Evolutionary conservation across 2,888 invertebrate species (phyloP), one percentile per base, ranked within the genome.

Genomic region (Melieria crassipennis): DNA sequence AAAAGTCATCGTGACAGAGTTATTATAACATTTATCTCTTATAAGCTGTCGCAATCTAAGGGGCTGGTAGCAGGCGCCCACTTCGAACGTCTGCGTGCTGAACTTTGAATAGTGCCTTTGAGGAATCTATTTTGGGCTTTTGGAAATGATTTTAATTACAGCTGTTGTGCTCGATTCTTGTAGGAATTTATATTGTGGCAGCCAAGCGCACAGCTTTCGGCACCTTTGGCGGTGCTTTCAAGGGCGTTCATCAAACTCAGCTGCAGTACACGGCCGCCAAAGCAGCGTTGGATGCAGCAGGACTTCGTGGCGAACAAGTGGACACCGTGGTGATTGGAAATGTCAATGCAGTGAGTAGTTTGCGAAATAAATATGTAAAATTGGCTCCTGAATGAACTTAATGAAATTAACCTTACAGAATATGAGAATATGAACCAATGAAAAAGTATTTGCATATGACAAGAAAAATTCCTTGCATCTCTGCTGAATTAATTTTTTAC

Each of bases 171-270:
- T 30, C 30, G 30, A 57, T 46, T 58, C 50, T 77, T 82, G 7
- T 79, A 96, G 96, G 96, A 82, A 89, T 96, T 76, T 96, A 94
- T 85, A 93, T 97, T 84, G 96, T 99, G 75, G 96, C 95, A 78
- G 98, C 98, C 13, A 99, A 98, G 88, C 92, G 99, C 75, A 99
- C 98, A 0, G 94, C 98, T 4, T 99, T 99, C 88, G 99, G 99
- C 67, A 93, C 98, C 1, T 98, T 94, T 87, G 99, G 99, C 4
- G 95, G 95, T 0, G 91, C 91, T 79, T 91, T 95, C 82, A 90
- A 90, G 47, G 93, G 93, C 84, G 92, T 91, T 7, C 90, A 90
- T 55, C 90, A 92, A 42, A 91, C 92, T 0, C 94, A 95, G 72
- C 88, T 99, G 75, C 96, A 96, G 85, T 93, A 93, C 16, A 87